phyloP scores from a whole-genome alignment of 2,888 invertebrate genomes.

The Drosophila recens region DNA sequence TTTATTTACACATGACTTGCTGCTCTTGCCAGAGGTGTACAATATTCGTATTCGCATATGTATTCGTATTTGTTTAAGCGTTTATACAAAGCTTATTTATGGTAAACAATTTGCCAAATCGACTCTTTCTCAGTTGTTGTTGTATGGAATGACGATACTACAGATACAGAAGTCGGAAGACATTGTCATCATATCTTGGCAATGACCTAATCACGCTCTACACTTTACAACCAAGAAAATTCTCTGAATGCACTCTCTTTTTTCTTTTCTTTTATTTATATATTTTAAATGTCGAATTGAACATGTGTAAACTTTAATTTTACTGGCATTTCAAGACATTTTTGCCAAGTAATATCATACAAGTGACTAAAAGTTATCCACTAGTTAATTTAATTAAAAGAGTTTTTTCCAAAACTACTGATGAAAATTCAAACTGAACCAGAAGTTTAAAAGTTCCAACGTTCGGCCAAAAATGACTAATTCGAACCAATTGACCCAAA shows the following conservation, averaged over 20 bases:
- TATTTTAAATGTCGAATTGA: neutral
- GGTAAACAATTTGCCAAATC: conserved; percentile 28
- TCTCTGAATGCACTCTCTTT: neutral
- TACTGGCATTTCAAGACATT: neutral
- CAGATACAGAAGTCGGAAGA: neutral
- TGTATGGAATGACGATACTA: conserved; percentile 24
- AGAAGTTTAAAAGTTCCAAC: too few relatives aligned
- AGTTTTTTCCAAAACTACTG: too few relatives aligned
- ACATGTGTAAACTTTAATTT: conserved; percentile 1
- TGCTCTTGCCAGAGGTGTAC: neutral
- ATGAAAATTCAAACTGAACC: too few relatives aligned
- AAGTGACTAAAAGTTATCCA: neutral
- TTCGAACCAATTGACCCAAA: too few relatives aligned
- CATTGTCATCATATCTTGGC: conserved; percentile 33
- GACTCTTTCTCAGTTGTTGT: conserved; percentile 11
- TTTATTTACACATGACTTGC: conserved; percentile 33
- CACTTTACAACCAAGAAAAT: conserved; percentile 15
- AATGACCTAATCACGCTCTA: conserved; percentile 40
- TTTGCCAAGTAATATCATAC: neutral
- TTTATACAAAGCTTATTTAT: conserved; percentile 34
- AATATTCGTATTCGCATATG: too few relatives aligned
- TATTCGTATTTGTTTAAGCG: conserved; percentile 17
- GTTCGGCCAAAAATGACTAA: too few relatives aligned
- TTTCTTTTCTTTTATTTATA: neutral
- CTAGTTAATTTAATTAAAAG: neutral